Conservation (phyloP, 1,140 invertebrate species). For the Oryctes rhinoceros region DNA sequence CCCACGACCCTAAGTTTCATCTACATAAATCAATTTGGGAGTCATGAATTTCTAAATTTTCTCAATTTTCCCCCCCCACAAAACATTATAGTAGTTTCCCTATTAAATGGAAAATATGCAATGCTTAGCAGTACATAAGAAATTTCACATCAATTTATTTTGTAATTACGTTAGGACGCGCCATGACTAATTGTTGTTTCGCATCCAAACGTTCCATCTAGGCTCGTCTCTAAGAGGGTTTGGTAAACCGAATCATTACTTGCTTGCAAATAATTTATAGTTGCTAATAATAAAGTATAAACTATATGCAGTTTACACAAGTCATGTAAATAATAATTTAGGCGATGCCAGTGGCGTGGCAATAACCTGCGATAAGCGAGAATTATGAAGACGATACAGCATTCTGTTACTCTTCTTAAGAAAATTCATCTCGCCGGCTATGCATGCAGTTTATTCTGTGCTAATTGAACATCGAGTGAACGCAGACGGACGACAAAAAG, state of each 20-base stretch:
- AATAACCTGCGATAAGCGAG: constrained; percentile 24
- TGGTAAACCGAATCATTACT: constrained; percentile 11
- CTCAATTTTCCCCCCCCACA: no score
- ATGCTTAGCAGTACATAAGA: background rate
- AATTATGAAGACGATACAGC: constrained; percentile 3
- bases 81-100: background rate
- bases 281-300: constrained; percentile 21
- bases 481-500: constrained; percentile 46
- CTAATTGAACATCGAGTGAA: constrained; percentile 48
- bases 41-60: no score
- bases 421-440: constrained; percentile 37
- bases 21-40: no score
- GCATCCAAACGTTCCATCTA: background rate
- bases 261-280: constrained; percentile 1
- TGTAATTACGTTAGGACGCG: background rate
- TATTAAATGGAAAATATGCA: background rate
- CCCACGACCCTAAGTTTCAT: no score
- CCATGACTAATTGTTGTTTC: constrained; percentile 5
- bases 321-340: constrained; percentile 40
- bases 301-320: background rate
- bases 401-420: constrained; percentile 27
- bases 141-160: constrained; percentile 25
- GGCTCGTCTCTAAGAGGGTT: background rate
- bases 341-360: constrained; percentile 17
- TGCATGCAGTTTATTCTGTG: constrained; percentile 41